Base-by-base conservation (phyloP, 2,888 invertebrate species). In the Torymus tubicola region DNA sequence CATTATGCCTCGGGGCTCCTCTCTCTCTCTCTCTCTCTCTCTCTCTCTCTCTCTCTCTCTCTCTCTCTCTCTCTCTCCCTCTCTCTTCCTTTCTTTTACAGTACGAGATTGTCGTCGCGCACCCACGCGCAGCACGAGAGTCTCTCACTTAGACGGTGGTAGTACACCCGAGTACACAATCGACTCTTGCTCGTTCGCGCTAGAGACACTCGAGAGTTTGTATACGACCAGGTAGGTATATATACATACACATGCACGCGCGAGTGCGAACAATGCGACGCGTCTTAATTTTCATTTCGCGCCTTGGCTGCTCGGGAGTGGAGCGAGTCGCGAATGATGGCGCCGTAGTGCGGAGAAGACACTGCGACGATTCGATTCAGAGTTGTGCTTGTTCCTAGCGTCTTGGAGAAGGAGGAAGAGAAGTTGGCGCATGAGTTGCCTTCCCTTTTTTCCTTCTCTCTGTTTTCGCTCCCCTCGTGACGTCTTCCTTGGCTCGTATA, bases 261-360 rank as follows among this genome's bases (percentile, higher is more conserved):
- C 13, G 42, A 14, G 74, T n/a, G n/a, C n/a, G n/a, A 79, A 79
- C 79, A 79, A 79, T 74, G 65, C 64, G 31, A 57, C 73, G 78
- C 68, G 68, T 79, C 68, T 73, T 79, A 73, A 79, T 79, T 79
- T 79, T 73, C 73, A 73, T 73, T 53, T 61, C 69, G 58, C 69
- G 3, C 31, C 5, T 31, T 8, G 31, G 31, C 8, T 31, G 31
- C 0, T 3, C 31, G 1, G 31, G 31, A 8, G 31, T 5, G 8
- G 4, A 31, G 31, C 31, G 31, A 31, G 31, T n/a, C n/a, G n/a
- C 31, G 3, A 31, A 8, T 8, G 69, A 31, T n/a, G 21, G 0
- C 65, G 65, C 52, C 53, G 63, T 55, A 63, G 12, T 52, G 24
- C 31, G 42, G 31, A 69, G 58, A 31, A 31, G 31, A 8, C 31